Conservation (phyloP, 2,113 vertebrate genomes). For the Euleptes europaea region DNA sequence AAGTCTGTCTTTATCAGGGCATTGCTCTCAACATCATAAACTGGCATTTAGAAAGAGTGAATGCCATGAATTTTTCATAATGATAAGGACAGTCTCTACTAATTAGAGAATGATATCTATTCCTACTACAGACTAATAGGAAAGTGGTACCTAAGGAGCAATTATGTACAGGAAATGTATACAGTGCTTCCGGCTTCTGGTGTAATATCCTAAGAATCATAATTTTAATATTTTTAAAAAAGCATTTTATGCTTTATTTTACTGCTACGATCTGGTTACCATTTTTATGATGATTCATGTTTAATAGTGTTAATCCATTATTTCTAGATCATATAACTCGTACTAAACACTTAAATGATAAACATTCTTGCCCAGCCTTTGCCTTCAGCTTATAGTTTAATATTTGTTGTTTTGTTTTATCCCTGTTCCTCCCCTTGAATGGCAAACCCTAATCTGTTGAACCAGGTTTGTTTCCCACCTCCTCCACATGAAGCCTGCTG, state of each 20-base stretch:
- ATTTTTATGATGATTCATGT: not conserved
- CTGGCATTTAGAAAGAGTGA: constrained; percentile 15
- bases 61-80: constrained; percentile 43
- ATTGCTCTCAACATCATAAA: constrained; percentile 33
- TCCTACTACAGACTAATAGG: not conserved
- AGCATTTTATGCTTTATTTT: not conserved
- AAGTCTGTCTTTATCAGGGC: constrained; percentile 60
- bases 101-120: not conserved
- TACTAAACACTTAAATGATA: not conserved
- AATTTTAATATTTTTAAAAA: not conserved
- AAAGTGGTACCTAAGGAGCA: not conserved
- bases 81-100: not conserved
- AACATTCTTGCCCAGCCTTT: not conserved
- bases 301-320: not conserved
- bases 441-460: no score
- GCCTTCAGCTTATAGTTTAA: not conserved
- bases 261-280: not conserved
- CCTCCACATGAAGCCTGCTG: no score
- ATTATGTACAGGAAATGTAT: not conserved
- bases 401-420: not conserved
- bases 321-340: not conserved
- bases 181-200: not conserved
- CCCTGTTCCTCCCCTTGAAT: no score
- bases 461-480: no score
- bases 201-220: not conserved